phyloP scores from a whole-genome alignment of 2,113 vertebrate species.

The Helogale parvula region DNA sequence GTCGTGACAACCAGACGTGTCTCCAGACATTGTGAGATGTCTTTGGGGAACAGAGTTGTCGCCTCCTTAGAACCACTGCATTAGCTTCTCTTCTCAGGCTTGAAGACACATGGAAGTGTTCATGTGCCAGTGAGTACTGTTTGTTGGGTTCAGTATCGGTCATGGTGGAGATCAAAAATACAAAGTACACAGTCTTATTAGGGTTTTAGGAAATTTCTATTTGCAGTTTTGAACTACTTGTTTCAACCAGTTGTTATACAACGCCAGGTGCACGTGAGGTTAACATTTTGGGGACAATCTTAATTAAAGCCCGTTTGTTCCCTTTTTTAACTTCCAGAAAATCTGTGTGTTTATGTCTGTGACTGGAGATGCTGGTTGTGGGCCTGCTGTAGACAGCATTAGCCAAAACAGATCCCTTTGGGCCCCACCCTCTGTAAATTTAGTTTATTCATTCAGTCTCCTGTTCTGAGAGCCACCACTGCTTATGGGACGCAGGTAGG shows the following conservation, averaged over 20 bases:
- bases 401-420: conserved; percentile 70
- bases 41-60: background rate
- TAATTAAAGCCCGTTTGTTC: background rate
- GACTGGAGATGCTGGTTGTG: conserved; percentile 32
- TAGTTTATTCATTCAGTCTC: conserved; percentile 78
- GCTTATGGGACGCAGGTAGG: conserved; percentile 13
- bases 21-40: background rate
- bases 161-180: background rate
- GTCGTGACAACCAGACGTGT: background rate
- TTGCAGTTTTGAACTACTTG: background rate
- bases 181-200: background rate
- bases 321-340: conserved; percentile 15
- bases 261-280: background rate
- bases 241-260: conserved; percentile 9
- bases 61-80: background rate
- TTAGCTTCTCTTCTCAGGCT: background rate
- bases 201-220: background rate
- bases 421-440: conserved; percentile 75
- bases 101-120: background rate
- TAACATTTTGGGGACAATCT: conserved; percentile 27
- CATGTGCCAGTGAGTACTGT: background rate
- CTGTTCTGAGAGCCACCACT: conserved; percentile 63
- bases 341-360: background rate
- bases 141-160: background rate
- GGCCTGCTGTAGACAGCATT: conserved; percentile 47